Evolutionary conservation across 2,113 vertebrate species (phyloP).

Genomic region (Tylochromis polylepis): DNA sequence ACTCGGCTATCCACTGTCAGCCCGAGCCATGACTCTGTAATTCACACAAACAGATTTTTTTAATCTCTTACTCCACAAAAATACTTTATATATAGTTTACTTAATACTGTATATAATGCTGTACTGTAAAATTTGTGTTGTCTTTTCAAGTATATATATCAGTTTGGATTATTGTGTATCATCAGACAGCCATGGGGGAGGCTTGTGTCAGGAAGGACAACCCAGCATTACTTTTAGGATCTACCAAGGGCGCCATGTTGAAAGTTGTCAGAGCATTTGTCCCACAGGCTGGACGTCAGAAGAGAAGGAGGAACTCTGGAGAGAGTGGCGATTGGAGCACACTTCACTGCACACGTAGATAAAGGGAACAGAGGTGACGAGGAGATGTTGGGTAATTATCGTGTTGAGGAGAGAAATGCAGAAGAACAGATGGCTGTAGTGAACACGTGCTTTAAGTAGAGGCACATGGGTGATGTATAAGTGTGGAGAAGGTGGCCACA

Average conservation of each 20-base stretch:
- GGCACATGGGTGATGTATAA: too few species aligned
- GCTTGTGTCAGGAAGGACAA: rapidly evolving
- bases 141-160: rapidly evolving
- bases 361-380: too few species aligned
- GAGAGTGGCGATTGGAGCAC: too few species aligned
- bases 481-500: too few species aligned
- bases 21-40: rapidly evolving
- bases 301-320: too few species aligned
- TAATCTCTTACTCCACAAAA: rapidly evolving
- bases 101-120: rapidly evolving
- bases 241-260: rapidly evolving
- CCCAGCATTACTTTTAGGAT: too few species aligned
- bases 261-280: not conserved
- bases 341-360: too few species aligned
- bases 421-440: too few species aligned
- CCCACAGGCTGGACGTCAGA: not conserved
- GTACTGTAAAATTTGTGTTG: rapidly evolving
- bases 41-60: not conserved
- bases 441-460: too few species aligned
- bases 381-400: too few species aligned
- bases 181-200: rapidly evolving
- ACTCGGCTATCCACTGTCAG: not conserved
- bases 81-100: not conserved
- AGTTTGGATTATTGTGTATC: not conserved
- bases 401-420: too few species aligned